phyloP scores from a whole-genome alignment of 2,797 vertebrate genomes.

The Rallus crepitans region DNA sequence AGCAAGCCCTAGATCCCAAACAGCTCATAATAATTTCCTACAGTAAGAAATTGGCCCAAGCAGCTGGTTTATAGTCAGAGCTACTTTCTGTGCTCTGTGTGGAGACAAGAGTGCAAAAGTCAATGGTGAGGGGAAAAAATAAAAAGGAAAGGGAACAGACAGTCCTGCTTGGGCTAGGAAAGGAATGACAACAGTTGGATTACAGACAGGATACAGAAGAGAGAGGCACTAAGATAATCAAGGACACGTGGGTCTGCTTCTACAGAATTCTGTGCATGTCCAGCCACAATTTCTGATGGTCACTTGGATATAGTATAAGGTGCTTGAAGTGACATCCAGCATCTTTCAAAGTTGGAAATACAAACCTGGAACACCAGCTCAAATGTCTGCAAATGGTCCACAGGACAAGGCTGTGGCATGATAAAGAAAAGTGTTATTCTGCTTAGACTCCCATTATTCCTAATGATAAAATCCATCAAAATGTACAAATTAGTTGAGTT shows the following conservation, averaged over 20 bases:
- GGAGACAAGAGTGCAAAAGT: neutral
- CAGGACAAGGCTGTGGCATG: neutral
- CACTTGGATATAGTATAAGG: neutral
- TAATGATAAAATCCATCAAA: neutral
- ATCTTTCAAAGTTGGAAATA: neutral
- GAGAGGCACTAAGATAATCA: fast-evolving
- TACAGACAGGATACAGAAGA: neutral
- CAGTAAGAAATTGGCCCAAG: neutral
- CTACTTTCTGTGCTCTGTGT: neutral
- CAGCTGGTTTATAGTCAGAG: neutral
- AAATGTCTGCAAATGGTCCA: neutral
- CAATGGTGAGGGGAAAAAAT: neutral
- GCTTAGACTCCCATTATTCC: neutral
- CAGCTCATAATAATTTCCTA: neutral
- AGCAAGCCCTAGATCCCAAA: neutral
- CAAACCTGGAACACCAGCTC: neutral
- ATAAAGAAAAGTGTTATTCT: neutral
- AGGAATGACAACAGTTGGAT: neutral
- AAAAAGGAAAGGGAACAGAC: neutral
- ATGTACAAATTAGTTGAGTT: neutral
- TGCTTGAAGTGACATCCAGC: neutral
- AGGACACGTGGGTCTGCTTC: neutral
- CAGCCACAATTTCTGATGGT: neutral
- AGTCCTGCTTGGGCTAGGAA: neutral
- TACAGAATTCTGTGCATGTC: neutral